Conservation (phyloP, 2,113 vertebrate genomes). For the Rattus rattus region DNA sequence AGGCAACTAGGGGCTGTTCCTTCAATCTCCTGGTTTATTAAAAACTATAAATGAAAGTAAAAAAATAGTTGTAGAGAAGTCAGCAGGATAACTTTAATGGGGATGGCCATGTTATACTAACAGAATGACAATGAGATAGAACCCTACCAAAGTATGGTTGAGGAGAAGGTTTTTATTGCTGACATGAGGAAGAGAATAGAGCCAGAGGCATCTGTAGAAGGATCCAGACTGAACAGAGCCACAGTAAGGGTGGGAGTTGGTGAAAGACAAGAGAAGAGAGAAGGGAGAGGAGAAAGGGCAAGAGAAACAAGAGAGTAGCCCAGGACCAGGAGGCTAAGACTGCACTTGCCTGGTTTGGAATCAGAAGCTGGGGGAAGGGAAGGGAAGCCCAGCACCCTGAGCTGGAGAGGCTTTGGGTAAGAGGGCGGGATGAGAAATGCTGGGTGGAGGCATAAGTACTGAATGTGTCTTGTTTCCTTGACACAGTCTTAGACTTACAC, state of each 20-base stretch:
- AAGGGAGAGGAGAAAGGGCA: not conserved
- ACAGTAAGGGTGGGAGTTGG: not conserved
- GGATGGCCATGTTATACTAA: not conserved
- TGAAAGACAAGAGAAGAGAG: not conserved
- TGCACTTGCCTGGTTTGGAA: not conserved
- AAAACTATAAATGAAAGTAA: conserved; percentile 47
- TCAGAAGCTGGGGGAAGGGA: not conserved
- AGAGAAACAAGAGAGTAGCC: not conserved
- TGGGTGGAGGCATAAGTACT: not conserved
- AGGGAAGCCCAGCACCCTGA: not conserved
- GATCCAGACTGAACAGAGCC: not conserved
- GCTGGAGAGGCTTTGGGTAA: not conserved
- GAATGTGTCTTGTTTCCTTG: not conserved
- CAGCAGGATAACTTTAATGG: conserved; percentile 31
- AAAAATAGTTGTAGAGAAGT: conserved; percentile 43
- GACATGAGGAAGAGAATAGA: not conserved
- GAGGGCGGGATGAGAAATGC: not conserved
- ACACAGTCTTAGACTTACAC: not conserved
- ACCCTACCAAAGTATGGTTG: not conserved
- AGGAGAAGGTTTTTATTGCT: not conserved
- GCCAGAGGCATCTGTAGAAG: not conserved
- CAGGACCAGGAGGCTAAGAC: not conserved
- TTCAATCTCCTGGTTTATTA: conserved; percentile 54
- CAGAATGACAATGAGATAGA: not conserved
- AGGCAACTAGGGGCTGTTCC: not conserved